These are phyloP conservation scores for Lampris incognitus DNA, from an alignment of 2,113 vertebrate genomes.

Conservation along the genomic window DNA sequence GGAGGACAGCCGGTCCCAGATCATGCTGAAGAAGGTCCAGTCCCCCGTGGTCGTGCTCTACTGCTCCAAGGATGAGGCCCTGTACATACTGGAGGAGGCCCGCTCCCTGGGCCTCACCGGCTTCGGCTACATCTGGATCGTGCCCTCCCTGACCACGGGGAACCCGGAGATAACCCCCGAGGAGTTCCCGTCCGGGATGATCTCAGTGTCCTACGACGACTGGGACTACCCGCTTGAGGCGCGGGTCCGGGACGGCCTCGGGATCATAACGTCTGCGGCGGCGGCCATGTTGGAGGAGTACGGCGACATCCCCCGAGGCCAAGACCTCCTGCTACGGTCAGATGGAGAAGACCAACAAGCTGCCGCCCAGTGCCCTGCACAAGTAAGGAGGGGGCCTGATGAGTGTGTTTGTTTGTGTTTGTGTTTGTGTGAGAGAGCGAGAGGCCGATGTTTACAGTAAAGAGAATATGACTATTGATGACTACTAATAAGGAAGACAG, in stretches of 20 bases:
- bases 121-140: conserved; percentile 97
- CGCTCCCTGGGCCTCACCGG: conserved; percentile 95
- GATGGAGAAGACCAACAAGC: conserved; percentile 85
- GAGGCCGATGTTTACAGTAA: too few relatives aligned
- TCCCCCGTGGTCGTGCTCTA: conserved; percentile 95
- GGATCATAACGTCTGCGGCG: conserved; percentile 94
- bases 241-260: conserved; percentile 91
- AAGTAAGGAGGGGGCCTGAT: conserved; percentile 84
- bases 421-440: conserved; percentile 1
- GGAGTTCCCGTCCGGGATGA: conserved; percentile 93
- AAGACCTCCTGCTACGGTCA: conserved; percentile 91
- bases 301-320: conserved; percentile 94
- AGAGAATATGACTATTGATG: too few relatives aligned
- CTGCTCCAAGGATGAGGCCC: conserved; percentile 96
- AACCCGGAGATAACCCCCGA: conserved; percentile 92
- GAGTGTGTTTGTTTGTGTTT: not conserved
- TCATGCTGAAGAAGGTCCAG: conserved; percentile 97
- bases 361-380: conserved; percentile 89
- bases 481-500: too few relatives aligned
- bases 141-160: conserved; percentile 92
- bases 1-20: conserved; percentile 91
- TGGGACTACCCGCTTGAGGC: conserved; percentile 97
- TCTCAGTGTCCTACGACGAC: conserved; percentile 95
- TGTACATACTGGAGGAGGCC: conserved; percentile 93
- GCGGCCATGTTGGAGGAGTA: conserved; percentile 94